Conservation (phyloP, 2,888 invertebrate species). For the Thymelicus lineola region DNA sequence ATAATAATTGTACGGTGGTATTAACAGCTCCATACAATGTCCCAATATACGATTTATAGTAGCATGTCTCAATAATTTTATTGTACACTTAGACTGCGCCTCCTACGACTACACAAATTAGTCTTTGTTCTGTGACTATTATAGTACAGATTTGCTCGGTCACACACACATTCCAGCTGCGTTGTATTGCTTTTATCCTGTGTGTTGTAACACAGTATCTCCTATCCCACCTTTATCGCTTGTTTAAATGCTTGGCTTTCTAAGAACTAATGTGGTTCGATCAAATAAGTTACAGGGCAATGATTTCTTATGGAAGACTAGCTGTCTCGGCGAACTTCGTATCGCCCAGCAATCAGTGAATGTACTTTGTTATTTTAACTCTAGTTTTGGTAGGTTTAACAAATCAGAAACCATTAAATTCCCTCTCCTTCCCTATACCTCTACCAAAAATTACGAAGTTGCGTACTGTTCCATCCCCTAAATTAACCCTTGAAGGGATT, state of each 20-base stretch:
- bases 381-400: too few relatives aligned
- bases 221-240: conserved; percentile 21
- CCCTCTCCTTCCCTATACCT: too few relatives aligned
- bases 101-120: conserved; percentile 48
- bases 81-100: conserved; percentile 54
- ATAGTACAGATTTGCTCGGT: conserved; percentile 49
- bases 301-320: too few relatives aligned
- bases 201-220: conserved; percentile 2
- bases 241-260: conserved; percentile 24
- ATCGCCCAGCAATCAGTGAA: too few relatives aligned
- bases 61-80: conserved; percentile 63
- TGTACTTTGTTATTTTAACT: too few relatives aligned
- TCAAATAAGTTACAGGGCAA: too few relatives aligned
- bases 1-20: neutral
- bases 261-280: conserved; percentile 2
- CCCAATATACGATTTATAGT: conserved; percentile 47
- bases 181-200: conserved; percentile 28
- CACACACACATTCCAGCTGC: conserved; percentile 30
- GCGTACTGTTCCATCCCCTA: too few relatives aligned
- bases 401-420: too few relatives aligned
- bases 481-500: too few relatives aligned
- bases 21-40: conserved; percentile 50
- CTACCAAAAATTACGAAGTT: too few relatives aligned
- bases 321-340: too few relatives aligned
- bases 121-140: conserved; percentile 50